phyloP scores from a whole-genome alignment of 2,888 invertebrate species.

The Phragmatobia fuliginosa region DNA sequence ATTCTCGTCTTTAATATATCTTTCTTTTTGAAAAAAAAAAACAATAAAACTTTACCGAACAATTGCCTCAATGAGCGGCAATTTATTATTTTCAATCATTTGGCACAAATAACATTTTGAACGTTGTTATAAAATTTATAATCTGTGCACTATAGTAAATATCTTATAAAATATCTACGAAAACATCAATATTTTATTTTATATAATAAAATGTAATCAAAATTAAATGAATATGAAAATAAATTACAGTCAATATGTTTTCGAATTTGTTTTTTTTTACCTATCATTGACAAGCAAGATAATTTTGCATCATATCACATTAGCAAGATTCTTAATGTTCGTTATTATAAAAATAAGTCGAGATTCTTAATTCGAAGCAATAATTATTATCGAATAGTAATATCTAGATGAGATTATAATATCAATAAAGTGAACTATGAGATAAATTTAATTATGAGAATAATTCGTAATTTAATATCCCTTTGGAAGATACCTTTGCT shows the following conservation, averaged over 20 bases:
- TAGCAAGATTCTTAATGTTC: slow-evolving; percentile 48
- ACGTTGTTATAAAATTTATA: slow-evolving; percentile 25
- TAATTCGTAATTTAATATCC: slow-evolving; percentile 11
- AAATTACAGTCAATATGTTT: slow-evolving; percentile 27
- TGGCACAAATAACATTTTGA: slow-evolving; percentile 41
- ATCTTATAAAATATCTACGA: slow-evolving; percentile 35
- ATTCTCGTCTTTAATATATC: slow-evolving; percentile 21
- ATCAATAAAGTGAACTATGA: slow-evolving; percentile 21
- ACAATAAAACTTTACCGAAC: slow-evolving; percentile 17
- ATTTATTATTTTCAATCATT: slow-evolving; percentile 26
- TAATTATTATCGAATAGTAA: slow-evolving; percentile 34
- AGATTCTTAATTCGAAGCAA: slow-evolving; percentile 48
- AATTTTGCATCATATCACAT: slow-evolving; percentile 45
- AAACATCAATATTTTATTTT: slow-evolving; percentile 23
- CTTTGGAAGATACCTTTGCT: background rate
- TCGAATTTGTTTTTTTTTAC: slow-evolving; percentile 25
- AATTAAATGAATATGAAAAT: slow-evolving; percentile 34
- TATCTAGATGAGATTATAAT: slow-evolving; percentile 39
- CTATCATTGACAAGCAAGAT: slow-evolving; percentile 37
- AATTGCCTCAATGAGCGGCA: slow-evolving; percentile 15
- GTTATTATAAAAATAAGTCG: slow-evolving; percentile 53
- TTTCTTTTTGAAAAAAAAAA: slow-evolving; percentile 20
- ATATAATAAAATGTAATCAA: slow-evolving; percentile 26
- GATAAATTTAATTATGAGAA: slow-evolving; percentile 15
- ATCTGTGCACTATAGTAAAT: slow-evolving; percentile 29